Evolutionary conservation across 2,113 vertebrate genomes (phyloP), one percentile per base, ranked within the genome.

Genomic region (Gymnocephalus cernua): DNA sequence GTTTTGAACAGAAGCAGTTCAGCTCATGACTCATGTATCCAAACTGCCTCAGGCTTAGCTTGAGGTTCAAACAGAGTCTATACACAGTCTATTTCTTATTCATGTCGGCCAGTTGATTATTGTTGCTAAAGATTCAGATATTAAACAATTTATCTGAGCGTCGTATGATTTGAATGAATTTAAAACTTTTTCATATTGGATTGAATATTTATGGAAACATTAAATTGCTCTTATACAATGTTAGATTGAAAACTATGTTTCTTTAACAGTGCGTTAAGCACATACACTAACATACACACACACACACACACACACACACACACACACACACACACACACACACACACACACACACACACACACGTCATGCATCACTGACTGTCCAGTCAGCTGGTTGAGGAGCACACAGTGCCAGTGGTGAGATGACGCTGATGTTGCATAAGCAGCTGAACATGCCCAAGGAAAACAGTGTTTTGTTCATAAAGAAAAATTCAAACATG

Each of bases 341-440:
- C 57, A 64, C 19, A 27, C 19, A 44, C 32, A 41, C 35, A 44
- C 48, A 32, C 27, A 79, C 41, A 58, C 44, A 44, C 47, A 41
- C 13, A 67, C 45, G 11, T 0, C 23, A 54, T 13, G 44, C 77
- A 64, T 63, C 69, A 66, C 63, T 80, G 64, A 76, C 29, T 48
- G 64, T 75, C 58, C 47, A 32, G 62, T 84, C 82, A 80, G 84
- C 84, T 84, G 82, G 64, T 51, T 25, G 77, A 73, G 64, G n/a
- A 62, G 66, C 71, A 18, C 47, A 21, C 54, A 25, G 72, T 71
- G 77, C 75, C 73, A 59, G 78, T 45, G 87, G 78, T 54, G 19
- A 73, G 64, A 63, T 64, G 74, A 86, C 0, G 23, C 75, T 79
- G 57, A 51, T 41, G 67, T 83, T 90, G 74, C 81, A 69, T 85